Evolutionary conservation across 2,888 invertebrate genomes (phyloP), one percentile per base, ranked within the genome.

Genomic region (Thecocarcelia acutangulata): DNA sequence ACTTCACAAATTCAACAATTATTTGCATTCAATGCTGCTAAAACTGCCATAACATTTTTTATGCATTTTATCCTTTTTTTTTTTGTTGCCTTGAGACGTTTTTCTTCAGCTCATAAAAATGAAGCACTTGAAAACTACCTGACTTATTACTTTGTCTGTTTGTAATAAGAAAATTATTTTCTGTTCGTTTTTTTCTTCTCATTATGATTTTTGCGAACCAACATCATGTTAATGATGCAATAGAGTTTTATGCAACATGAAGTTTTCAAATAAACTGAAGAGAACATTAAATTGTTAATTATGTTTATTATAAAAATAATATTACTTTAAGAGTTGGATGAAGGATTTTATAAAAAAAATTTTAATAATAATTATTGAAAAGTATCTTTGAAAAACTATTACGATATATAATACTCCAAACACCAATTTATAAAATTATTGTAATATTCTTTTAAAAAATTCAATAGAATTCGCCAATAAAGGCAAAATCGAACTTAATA

Each of bases 201-300:
- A 15, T 44, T 42, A 21, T 59, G 15, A 11, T 5, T 24, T 44
- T 11, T 33, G 33, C 33, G 11, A 13, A 40, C 13, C 17, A 64
- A 37, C 19, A 64, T 12, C 24, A 46, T 12, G 1, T 17, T 64
- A 64, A 64, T 37, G 48, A 50, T 37, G 28, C 24, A n/a, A 61
- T 44, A n/a, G 13, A 64, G 48, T 44, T 44, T 50, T 64, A 64
- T 64, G 33, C 33, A 48, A 37, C 33, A 37, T 48, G 5, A 63
- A 48, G 33, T 1, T 15, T 19, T 17, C 13, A 13, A 40, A 37
- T 1, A 13, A 19, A 13, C 13, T 17, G 37, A 2, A 19, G 19
- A 19, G 37, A 37, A 13, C 6, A 21, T 50, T 50, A 13, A 56
- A 52, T n/a, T 52, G 52, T 6, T 52, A n/a, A 52, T 52, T 52